Evolutionary conservation across 2,797 vertebrate genomes (phyloP), one percentile per base, ranked within the genome.

Genomic region (Diceros bicornis): DNA sequence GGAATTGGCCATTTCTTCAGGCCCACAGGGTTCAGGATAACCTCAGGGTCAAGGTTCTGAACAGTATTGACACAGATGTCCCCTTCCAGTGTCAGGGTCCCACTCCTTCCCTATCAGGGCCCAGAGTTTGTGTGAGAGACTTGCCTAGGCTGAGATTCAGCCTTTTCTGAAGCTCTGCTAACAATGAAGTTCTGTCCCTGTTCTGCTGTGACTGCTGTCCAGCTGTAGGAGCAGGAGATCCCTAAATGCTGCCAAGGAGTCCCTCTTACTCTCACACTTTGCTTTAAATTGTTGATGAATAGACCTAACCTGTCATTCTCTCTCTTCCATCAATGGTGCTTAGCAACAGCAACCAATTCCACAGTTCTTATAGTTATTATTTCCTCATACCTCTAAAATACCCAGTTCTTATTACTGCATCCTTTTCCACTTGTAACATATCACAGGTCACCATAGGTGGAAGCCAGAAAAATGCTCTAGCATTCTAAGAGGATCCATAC

Each of bases 211-310:
- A 59, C 10, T n/a, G 9, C 29, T 2, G 3, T 88, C 21, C 34
- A 34, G 41, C 69, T 87, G 6, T 9, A 94, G 71, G 23, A 88
- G 9, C 16, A 18, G 52, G 47, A 32, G 0, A 50, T 92, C 17
- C 69, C 74, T 84, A 75, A 85, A 68, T 77, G 71, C 29, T 93
- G 62, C 50, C 34, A 21, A 74, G 27, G 47, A 66, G 12, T 27
- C 57, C 7, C n/a, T 96, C 21, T 47, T 68, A 18, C 1, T 75
- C 34, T 85, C 29, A 71, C 34, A 47, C 20, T 89, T 93, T n/a
- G 25, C 47, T 83, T 68, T 88, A 68, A 47, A 94, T 85, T 84
- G 44, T 84, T 89, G 29, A 81, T 91, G 86, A 92, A 82, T 55
- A 94, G 14, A 68, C 14, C 41, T 20, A n/a, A 91, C n/a, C 13